Evolutionary conservation across 2,888 invertebrate genomes (phyloP), one percentile per base, ranked within the genome.

Genomic region (Iselma pallidipennis): DNA sequence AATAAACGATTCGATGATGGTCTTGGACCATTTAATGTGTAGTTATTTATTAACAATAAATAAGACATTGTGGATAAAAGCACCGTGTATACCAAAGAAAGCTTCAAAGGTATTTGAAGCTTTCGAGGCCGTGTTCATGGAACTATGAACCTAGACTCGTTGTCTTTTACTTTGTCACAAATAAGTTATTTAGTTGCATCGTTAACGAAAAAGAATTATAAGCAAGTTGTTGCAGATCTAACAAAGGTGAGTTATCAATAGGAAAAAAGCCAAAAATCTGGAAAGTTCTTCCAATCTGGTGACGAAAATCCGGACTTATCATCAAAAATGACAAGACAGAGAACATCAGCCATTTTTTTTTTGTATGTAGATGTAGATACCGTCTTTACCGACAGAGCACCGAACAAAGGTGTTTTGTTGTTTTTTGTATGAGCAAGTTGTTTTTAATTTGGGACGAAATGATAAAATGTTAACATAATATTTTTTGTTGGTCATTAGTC

Each of bases 131-230:
- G 91, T 78, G 81, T 83, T 82, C 83, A 85, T 84, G 94, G 93
- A 95, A 95, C 92, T 95, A 95, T 95, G 95, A 95, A 94, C 93
- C 95, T 96, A 90, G 96, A 96, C 91, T 92, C 96, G 89, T 90
- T 95, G 89, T 94, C 94, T 89, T 93, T 95, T 91, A 94, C 96
- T 89, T 91, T 96, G 91, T 94, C 94, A 89, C 95, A 96, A 91
- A 96, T 97, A 87, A 93, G 92, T 91, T 92, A 92, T 90, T 92
- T 96, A 86, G 94, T 96, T 88, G 89, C 91, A 85, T 94, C 92
- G 88, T 89, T 96, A 87, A 94, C 88, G 83, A 96, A 96, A 89
- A 95, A 94, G 87, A 96, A 96, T 87, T 94, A 90, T 86, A 92
- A 93, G 85, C 91, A 93, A 83, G 92, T 91, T 82, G 89, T 90